Evolutionary conservation across 2,888 invertebrate genomes (phyloP), one percentile per base, ranked within the genome.

Genomic region (Cecidostiba fungosa): DNA sequence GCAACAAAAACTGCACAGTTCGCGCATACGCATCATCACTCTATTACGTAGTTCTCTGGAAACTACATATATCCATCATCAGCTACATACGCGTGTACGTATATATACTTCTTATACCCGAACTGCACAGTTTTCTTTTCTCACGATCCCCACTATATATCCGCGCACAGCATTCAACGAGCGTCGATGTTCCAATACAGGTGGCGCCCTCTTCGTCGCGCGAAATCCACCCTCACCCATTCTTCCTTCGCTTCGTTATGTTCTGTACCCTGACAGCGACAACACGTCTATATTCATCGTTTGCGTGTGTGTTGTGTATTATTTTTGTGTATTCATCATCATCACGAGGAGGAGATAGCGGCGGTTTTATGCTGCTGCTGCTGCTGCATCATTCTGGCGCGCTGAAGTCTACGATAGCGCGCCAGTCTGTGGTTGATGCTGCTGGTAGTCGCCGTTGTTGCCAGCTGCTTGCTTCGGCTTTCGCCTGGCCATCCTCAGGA

Each of bases 401-500:
- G 84, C 43, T 69, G 73, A 36, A 86, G 81, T 36, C 81, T 77
- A 19, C 69, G 77, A 36, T 72, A 80, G 70, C 86, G 86, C 70
- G 79, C 86, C 39, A 86, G 69, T 29, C 86, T 79, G 77, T 80
- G 86, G 12, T 50, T 69, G 23, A 76, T 77, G 29, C 14, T n/a
- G 19, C 23, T 70, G 39, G 39, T 19, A 36, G 39, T 54, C 74
- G 78, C 39, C 39, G 79, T 59, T 26, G 69, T 74, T 39, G 70
- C 36, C 69, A 66, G 32, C 50, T 47, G 66, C 47, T 70, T 47
- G 39, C 36, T 29, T 32, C 83, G 82, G 74, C 81, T 23, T 32
- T 32, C 91, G 90, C 91, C 90, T 84, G 88, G 90, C 89, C 90
- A 89, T 88, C 91, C 91, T 93, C 92, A 93, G 88, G 92, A 92